Percentiles rank a stretch among this genome's conserved stretches.
These are phyloP conservation scores for Microcaecilia unicolor DNA, from an alignment of 2,797 vertebrate species.

Conservation along the genomic window DNA sequence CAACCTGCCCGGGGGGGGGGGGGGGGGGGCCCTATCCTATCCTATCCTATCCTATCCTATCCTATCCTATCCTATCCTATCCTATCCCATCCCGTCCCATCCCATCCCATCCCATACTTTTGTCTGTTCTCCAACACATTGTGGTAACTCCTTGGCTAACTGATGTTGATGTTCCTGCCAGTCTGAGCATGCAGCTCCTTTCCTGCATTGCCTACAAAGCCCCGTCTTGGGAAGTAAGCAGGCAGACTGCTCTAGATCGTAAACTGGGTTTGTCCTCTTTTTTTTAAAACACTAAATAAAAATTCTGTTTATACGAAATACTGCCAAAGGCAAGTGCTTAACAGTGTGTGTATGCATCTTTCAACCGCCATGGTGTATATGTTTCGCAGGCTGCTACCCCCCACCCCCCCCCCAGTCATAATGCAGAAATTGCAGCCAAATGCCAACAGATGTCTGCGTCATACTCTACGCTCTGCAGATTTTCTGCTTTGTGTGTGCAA, in stretches of 20 bases:
- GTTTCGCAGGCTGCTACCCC: too few species aligned
- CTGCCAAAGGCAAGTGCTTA: neutral
- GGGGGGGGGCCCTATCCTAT: too few species aligned
- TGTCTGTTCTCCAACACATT: too few species aligned
- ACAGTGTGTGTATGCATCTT: neutral
- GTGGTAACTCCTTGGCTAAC: too few species aligned
- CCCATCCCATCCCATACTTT: too few species aligned
- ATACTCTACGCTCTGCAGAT: constrained; percentile 13
- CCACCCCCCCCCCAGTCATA: constrained; percentile 3
- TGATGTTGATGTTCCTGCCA: too few species aligned
- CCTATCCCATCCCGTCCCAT: too few species aligned
- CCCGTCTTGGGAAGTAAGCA: neutral
- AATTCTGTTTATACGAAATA: neutral
- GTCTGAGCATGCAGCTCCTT: too few species aligned
- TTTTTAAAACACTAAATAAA: neutral
- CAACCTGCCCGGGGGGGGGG: too few species aligned
- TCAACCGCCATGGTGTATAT: neutral
- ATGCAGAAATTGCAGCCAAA: constrained; percentile 6
- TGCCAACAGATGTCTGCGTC: constrained; percentile 8
- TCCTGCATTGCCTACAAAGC: too few species aligned
- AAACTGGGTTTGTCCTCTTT: constrained; percentile 1
- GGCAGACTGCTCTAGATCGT: neutral
- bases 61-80: too few species aligned
- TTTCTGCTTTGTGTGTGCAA: constrained; percentile 8
- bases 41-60: too few species aligned